These are phyloP conservation scores for Drosophila meridionalis DNA, from an alignment of 2,888 invertebrate species.

Conservation along the genomic window DNA sequence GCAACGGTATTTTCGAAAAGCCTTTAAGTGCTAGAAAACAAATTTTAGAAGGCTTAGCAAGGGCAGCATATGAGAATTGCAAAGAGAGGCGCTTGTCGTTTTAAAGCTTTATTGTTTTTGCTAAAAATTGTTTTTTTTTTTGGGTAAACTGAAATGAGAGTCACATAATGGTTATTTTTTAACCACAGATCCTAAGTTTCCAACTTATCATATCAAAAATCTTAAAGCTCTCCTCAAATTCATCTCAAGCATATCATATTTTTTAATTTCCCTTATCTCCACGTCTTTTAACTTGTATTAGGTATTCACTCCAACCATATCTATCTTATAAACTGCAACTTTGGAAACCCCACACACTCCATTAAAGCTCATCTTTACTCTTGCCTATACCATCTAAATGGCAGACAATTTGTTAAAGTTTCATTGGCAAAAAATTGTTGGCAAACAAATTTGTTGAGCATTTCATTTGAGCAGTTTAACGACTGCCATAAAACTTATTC, in stretches of 20 bases:
- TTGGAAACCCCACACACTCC: background rate
- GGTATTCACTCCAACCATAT: too few relatives aligned
- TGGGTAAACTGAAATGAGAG: too few relatives aligned
- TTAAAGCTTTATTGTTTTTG: background rate
- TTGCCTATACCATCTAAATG: background rate
- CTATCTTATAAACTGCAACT: background rate
- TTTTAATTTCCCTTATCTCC: background rate
- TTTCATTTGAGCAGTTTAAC: slow-evolving; percentile 31
- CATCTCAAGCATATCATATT: background rate
- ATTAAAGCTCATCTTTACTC: background rate
- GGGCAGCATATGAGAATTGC: background rate
- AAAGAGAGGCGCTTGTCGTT: background rate
- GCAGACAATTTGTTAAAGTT: background rate
- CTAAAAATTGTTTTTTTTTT: too few relatives aligned
- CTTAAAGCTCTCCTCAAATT: background rate
- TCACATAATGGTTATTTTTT: too few relatives aligned
- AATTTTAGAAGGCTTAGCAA: background rate
- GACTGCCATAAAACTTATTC: slow-evolving; percentile 31
- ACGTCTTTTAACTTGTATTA: background rate
- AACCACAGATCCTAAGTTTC: background rate
- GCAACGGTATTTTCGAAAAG: background rate
- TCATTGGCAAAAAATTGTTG: slow-evolving; percentile 6
- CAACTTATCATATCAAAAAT: background rate
- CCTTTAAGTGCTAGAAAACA: background rate
- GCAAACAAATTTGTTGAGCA: slow-evolving; percentile 41